These are phyloP conservation scores for Tapera naevia DNA, from an alignment of 2,797 vertebrate species.

Conservation along the genomic window DNA sequence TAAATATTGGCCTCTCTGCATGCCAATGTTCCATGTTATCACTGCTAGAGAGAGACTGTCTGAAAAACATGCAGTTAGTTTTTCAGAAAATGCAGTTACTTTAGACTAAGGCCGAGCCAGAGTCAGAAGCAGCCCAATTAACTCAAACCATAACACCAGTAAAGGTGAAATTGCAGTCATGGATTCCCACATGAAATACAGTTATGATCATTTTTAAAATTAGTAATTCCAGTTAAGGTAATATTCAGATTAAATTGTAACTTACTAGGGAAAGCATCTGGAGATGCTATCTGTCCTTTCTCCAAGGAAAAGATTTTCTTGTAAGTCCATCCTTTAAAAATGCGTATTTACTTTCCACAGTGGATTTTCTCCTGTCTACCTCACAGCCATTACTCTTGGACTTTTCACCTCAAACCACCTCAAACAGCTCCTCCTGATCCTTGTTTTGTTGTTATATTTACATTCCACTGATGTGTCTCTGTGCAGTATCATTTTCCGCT, in stretches of 20 bases:
- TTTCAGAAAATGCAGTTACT: too few species aligned
- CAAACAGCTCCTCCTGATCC: not conserved
- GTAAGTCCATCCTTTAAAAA: constrained; percentile 1
- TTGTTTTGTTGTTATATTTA: constrained; percentile 13
- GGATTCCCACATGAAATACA: not conserved
- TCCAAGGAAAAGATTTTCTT: not conserved
- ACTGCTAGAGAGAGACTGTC: too few species aligned
- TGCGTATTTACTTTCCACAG: not conserved
- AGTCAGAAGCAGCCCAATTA: too few species aligned
- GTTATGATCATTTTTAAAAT: not conserved
- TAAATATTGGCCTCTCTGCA: too few species aligned
- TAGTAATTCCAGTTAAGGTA: not conserved
- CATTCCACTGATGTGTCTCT: not conserved
- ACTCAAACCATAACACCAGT: too few species aligned
- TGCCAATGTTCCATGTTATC: too few species aligned
- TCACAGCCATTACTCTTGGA: not conserved
- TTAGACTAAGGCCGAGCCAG: too few species aligned
- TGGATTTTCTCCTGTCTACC: not conserved
- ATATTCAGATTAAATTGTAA: not conserved
- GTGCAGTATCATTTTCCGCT: not conserved
- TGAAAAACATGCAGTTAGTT: too few species aligned
- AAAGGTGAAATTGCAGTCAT: not conserved
- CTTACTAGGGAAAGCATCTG: not conserved
- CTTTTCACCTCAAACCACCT: not conserved
- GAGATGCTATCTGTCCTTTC: not conserved